A percentile compares a stretch with the other conserved stretches of the same genome.
phyloP scores from a whole-genome alignment of 2,888 invertebrate genomes.

The Megalurothrips usitatus region DNA sequence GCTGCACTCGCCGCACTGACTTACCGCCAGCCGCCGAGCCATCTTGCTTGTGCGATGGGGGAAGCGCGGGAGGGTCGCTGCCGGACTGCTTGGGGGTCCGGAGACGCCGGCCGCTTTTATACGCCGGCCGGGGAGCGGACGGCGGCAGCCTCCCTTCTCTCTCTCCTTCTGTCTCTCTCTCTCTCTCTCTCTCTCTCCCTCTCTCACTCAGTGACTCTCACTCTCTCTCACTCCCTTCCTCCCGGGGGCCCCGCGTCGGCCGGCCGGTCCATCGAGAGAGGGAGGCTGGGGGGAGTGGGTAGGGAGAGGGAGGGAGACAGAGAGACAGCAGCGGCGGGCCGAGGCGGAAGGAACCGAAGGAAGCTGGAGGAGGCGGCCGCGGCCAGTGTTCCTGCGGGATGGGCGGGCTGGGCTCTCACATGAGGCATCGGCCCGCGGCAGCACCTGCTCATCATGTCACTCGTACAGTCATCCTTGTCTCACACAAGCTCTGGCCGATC shows the following conservation, averaged over 20 bases:
- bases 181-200: too few relatives aligned
- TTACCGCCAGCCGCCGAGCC: slow-evolving; percentile 11
- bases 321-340: neutral
- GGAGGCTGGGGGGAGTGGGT: neutral
- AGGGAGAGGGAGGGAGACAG: neutral
- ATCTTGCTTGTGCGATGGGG: slow-evolving; percentile 23
- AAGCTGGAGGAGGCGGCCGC: neutral
- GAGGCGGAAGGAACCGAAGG: slow-evolving; percentile 1
- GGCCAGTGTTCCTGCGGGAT: neutral
- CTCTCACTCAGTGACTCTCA: too few relatives aligned
- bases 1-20: neutral
- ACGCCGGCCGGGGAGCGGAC: neutral
- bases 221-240: too few relatives aligned
- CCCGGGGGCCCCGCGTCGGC: neutral
- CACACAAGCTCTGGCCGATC: too few relatives aligned
- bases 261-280: neutral
- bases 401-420: too few relatives aligned
- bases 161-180: too few relatives aligned
- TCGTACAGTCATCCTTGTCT: too few relatives aligned
- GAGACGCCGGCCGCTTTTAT: neutral
- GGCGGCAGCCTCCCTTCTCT: too few relatives aligned
- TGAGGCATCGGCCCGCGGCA: too few relatives aligned
- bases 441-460: too few relatives aligned
- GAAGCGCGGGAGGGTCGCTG: slow-evolving; percentile 4
- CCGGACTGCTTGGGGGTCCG: neutral